Evolutionary conservation across 2,113 vertebrate species (phyloP).

Genomic region (rat (Rattus norvegicus)): GRCr8 NC_086027.1:116512001-116512500

Average conservation of each 20-base stretch:
- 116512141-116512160: not conserved
- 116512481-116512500: not conserved
- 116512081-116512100: not conserved
- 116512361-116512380: no score
- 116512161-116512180: conserved; percentile 40
- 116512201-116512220: not conserved
- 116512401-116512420: not conserved
- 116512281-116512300: no score
- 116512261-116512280: no score
- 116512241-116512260: not conserved
- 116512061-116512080: not conserved
- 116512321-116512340: no score
- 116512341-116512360: no score
- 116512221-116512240: not conserved
- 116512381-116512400: no score
- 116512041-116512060: not conserved
- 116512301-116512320: no score
- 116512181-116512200: conserved; percentile 50
- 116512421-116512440: not conserved
- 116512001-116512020: conserved; percentile 14
- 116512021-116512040: not conserved
- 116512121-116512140: not conserved
- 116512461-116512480: not conserved
- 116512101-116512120: conserved; percentile 1
- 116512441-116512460: not conserved